phyloP scores from a whole-genome alignment of 2,113 vertebrate species.

The Ammodytes dubius region DNA sequence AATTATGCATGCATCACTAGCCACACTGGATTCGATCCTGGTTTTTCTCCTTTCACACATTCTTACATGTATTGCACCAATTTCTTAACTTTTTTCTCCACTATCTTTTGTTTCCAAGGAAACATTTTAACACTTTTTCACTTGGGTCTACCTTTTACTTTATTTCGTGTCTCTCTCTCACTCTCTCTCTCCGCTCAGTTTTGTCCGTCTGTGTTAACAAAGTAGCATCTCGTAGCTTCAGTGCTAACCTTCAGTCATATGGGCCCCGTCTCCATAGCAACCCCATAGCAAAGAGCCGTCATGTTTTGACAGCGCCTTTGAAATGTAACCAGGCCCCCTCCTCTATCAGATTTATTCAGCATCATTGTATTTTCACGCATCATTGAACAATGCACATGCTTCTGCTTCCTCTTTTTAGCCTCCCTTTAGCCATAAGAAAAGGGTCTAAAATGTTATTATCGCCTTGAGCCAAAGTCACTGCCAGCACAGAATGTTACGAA shows the following conservation, averaged over 20 bases:
- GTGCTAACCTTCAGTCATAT: slow-evolving; percentile 20
- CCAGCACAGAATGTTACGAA: neutral
- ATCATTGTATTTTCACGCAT: slow-evolving; percentile 59
- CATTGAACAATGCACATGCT: slow-evolving; percentile 36
- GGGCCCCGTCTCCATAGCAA: slow-evolving; percentile 60
- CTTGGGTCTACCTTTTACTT: neutral
- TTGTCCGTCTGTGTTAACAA: slow-evolving; percentile 38
- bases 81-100: slow-evolving; percentile 21
- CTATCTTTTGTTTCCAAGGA: neutral
- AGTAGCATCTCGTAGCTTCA: slow-evolving; percentile 34
- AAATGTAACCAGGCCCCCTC: slow-evolving; percentile 44
- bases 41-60: slow-evolving; percentile 51
- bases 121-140: slow-evolving; percentile 12
- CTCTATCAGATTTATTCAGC: slow-evolving; percentile 40
- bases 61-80: slow-evolving; percentile 32
- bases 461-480: slow-evolving; percentile 6
- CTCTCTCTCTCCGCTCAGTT: neutral
- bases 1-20: slow-evolving; percentile 77
- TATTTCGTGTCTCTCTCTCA: slow-evolving; percentile 7
- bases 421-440: neutral
- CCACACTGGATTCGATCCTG: slow-evolving; percentile 53
- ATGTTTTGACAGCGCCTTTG: slow-evolving; percentile 58
- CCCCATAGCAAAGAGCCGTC: slow-evolving; percentile 47
- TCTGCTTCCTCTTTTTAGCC: slow-evolving; percentile 22
- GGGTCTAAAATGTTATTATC: slow-evolving; percentile 12